These are phyloP conservation scores for Lycaon pictus DNA, from an alignment of 2,113 vertebrate genomes.

Conservation along the genomic window DNA sequence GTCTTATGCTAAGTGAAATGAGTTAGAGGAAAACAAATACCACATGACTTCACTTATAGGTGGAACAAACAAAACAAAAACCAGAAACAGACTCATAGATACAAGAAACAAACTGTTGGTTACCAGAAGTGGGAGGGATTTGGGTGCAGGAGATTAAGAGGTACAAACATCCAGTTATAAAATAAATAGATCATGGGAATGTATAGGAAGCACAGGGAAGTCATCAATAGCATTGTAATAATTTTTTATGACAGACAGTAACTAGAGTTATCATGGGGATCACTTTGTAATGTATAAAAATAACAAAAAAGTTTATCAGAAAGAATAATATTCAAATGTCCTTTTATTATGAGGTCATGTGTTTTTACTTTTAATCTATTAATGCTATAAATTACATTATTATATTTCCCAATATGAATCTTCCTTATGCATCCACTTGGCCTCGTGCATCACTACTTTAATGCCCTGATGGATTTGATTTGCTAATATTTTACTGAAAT, in stretches of 20 bases:
- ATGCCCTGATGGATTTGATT: background rate
- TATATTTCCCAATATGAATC: background rate
- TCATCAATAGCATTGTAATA: no score
- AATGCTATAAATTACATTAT: background rate
- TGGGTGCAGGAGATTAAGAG: background rate
- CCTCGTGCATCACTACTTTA: background rate
- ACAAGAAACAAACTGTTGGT: background rate
- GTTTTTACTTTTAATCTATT: slow-evolving; percentile 27
- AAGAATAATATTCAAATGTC: background rate
- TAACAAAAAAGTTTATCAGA: background rate
- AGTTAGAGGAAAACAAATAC: background rate
- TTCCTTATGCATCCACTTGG: background rate
- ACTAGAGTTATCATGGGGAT: no score
- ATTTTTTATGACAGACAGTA: no score
- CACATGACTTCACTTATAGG: background rate
- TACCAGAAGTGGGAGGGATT: background rate
- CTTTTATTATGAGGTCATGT: background rate
- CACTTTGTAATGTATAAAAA: no score
- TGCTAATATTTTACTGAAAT: background rate
- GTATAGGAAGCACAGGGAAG: background rate
- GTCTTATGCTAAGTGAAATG: background rate
- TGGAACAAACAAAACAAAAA: background rate
- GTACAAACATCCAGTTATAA: background rate
- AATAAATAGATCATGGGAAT: background rate
- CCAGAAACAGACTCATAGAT: background rate